A percentile compares a stretch with the other conserved stretches of the same genome.
Evolutionary conservation across 2,888 invertebrate genomes (phyloP).

Genomic region (Scrobipalpa costella): DNA sequence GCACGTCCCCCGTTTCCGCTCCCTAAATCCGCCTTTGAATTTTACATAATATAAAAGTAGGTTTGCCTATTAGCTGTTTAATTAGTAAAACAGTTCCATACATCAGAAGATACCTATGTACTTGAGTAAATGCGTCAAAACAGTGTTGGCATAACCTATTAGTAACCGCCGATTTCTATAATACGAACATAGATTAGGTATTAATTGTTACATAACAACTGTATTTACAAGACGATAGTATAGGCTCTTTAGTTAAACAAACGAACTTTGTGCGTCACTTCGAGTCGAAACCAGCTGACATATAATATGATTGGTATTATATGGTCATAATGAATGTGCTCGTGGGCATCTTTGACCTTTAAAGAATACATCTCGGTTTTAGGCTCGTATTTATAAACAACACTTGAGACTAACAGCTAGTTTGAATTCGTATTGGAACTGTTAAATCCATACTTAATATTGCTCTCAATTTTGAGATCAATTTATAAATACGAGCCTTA

Average conservation of each 20-base stretch:
- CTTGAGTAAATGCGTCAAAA: neutral
- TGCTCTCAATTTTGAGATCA: too few species aligned
- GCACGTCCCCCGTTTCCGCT: too few species aligned
- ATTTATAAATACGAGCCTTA: too few species aligned
- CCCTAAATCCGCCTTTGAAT: too few species aligned
- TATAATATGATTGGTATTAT: too few species aligned
- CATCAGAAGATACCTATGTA: neutral
- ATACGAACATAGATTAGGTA: conserved; percentile 3
- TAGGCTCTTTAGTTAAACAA: neutral
- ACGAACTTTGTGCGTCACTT: neutral
- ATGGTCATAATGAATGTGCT: too few species aligned
- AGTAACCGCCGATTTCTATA: neutral
- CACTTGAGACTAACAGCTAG: too few species aligned
- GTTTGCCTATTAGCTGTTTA: neutral
- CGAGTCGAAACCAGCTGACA: neutral
- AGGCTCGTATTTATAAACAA: too few species aligned
- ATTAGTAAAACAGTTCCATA: neutral
- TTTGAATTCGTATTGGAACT: too few species aligned
- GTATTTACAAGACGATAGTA: neutral
- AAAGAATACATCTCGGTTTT: too few species aligned
- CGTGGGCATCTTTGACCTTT: too few species aligned
- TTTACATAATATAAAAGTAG: neutral
- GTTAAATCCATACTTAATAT: too few species aligned
- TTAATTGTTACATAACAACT: neutral
- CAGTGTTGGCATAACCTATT: neutral